Evolutionary conservation across 2,888 invertebrate genomes (phyloP).

Genomic region (Brachynemurus nebulosus): DNA sequence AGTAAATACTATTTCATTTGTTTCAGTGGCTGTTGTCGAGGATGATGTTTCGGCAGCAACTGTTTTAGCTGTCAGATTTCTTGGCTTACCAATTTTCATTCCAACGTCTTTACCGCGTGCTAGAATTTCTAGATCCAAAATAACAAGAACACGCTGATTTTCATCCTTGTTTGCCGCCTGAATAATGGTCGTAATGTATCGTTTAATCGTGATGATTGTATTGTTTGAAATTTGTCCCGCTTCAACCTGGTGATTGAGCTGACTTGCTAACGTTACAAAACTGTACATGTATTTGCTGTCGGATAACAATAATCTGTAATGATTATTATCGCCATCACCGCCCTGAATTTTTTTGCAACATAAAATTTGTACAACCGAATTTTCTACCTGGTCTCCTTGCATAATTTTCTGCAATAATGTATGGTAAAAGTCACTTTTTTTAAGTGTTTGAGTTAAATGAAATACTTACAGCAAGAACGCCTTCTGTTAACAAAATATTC

Average conservation of each 20-base stretch:
- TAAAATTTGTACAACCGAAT: slow-evolving; percentile 68
- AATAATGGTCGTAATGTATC: slow-evolving; percentile 69
- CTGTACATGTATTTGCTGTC: slow-evolving; percentile 75
- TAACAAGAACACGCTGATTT: slow-evolving; percentile 73
- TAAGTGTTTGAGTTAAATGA: neutral
- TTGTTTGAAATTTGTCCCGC: slow-evolving; percentile 42
- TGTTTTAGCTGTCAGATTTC: slow-evolving; percentile 28
- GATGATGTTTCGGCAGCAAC: slow-evolving; percentile 15
- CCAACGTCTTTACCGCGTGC: slow-evolving; percentile 58
- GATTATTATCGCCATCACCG: slow-evolving; percentile 46
- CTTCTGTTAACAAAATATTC: slow-evolving; percentile 19
- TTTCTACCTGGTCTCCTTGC: slow-evolving; percentile 53
- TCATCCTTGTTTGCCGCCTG: slow-evolving; percentile 56
- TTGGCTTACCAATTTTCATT: slow-evolving; percentile 66
- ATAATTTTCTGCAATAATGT: slow-evolving; percentile 47
- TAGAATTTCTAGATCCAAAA: slow-evolving; percentile 63
- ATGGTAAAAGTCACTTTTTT: neutral
- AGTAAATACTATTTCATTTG: too few relatives aligned
- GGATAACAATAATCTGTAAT: slow-evolving; percentile 71
- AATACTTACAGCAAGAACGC: slow-evolving; percentile 22
- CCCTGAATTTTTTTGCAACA: slow-evolving; percentile 64
- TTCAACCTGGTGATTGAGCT: slow-evolving; percentile 45
- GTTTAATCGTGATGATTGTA: slow-evolving; percentile 64
- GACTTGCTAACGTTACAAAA: slow-evolving; percentile 85
- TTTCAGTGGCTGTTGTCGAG: slow-evolving; percentile 4